phyloP scores from a whole-genome alignment of 1,140 invertebrate species.

The Halyomorpha halys region DNA sequence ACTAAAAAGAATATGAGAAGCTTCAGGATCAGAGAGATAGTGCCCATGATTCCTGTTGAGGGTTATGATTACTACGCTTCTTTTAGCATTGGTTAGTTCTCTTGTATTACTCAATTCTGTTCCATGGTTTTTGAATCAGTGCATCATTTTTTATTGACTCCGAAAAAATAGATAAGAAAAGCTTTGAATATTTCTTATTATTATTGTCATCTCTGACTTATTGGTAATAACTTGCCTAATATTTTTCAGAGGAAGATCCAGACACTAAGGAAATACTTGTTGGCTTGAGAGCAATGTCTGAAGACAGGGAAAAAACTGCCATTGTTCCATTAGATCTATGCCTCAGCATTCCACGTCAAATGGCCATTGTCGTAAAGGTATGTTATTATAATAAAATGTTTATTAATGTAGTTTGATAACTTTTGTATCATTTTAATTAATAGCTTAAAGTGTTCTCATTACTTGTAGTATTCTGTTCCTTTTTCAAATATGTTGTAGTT shows the following conservation, averaged over 20 bases:
- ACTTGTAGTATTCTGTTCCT: too few species aligned
- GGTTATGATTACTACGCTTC: not conserved
- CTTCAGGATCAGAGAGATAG: not conserved
- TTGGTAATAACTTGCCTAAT: not conserved
- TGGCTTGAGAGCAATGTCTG: slow-evolving; percentile 2
- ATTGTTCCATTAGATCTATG: slow-evolving; percentile 3
- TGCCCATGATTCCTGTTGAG: slow-evolving; percentile 2
- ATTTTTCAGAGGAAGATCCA: slow-evolving; percentile 6
- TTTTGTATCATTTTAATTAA: too few species aligned
- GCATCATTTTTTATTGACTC: not conserved
- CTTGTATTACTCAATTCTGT: too few species aligned
- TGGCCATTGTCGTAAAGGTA: slow-evolving; percentile 1
- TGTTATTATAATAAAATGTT: not conserved
- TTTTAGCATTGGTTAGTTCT: not conserved
- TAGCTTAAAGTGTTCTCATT: too few species aligned
- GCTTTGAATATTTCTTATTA: not conserved
- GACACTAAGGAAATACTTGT: not conserved
- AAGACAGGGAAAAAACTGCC: not conserved
- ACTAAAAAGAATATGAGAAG: not conserved
- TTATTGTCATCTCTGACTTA: not conserved
- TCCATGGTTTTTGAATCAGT: too few species aligned
- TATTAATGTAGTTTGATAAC: too few species aligned
- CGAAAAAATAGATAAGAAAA: too few species aligned
- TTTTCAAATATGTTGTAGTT: too few species aligned
- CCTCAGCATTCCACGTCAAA: slow-evolving; percentile 1